phyloP scores from a whole-genome alignment of 2,113 vertebrate genomes.

The Cepphus grylle region DNA sequence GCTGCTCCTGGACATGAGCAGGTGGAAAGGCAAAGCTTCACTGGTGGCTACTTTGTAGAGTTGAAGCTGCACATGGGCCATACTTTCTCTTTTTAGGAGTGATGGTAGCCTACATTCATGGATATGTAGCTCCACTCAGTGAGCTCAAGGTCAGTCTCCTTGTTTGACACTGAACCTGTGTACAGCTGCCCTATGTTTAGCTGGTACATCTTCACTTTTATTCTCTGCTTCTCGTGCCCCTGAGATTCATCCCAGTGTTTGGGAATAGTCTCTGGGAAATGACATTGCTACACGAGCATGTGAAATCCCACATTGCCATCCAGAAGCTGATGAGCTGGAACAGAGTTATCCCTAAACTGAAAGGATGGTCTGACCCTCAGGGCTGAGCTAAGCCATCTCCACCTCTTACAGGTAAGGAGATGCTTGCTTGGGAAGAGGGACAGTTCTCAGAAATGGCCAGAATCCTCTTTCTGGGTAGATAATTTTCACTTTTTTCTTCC shows the following conservation, averaged over 20 bases:
- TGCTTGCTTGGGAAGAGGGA: not conserved
- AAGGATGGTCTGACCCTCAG: not conserved
- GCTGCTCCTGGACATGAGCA: rapidly evolving
- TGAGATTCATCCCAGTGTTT: not conserved
- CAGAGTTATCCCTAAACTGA: not conserved
- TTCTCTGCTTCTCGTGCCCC: not conserved
- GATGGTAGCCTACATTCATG: not conserved
- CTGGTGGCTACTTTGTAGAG: not conserved
- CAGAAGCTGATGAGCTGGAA: not conserved
- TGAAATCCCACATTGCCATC: not conserved
- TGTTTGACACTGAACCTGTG: not conserved
- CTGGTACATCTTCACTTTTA: not conserved
- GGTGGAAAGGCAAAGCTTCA: not conserved
- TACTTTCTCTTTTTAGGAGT: not conserved
- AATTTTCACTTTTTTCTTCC: not conserved
- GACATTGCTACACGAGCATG: rapidly evolving
- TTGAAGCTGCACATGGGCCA: not conserved
- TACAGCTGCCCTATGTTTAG: not conserved
- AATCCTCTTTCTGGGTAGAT: not conserved
- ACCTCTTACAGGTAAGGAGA: not conserved
- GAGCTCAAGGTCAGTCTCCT: not conserved
- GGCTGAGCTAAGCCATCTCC: not conserved
- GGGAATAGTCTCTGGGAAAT: not conserved
- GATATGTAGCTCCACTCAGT: not conserved
- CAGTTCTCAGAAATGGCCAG: not conserved